Conservation (phyloP, 1,140 invertebrate genomes). For the Aplysia californica region DNA sequence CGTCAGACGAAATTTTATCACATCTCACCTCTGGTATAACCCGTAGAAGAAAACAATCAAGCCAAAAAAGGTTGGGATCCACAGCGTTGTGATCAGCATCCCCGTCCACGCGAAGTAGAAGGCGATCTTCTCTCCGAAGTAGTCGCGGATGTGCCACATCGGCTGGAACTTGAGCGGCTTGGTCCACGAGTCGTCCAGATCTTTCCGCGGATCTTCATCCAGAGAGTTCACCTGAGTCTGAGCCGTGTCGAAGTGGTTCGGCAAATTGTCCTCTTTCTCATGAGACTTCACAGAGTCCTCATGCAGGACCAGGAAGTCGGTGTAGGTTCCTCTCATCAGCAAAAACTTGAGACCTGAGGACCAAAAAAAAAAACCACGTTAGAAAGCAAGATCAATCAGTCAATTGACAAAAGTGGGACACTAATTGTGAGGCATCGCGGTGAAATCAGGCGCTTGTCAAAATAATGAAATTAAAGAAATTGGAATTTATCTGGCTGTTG, state of each 20-base stretch:
- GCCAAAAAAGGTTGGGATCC: conserved; percentile 67
- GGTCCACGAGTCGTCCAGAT: conserved; percentile 59
- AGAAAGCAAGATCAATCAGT: neutral
- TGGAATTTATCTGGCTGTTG: too few relatives aligned
- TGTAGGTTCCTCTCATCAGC: conserved; percentile 61
- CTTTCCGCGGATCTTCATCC: conserved; percentile 43
- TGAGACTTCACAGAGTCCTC: conserved; percentile 52
- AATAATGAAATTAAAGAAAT: too few relatives aligned
- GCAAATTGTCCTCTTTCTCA: conserved; percentile 28
- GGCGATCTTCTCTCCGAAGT: conserved; percentile 69
- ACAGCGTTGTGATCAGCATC: conserved; percentile 59
- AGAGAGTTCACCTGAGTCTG: neutral
- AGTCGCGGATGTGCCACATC: conserved; percentile 66
- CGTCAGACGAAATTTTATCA: too few relatives aligned
- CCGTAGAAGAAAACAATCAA: conserved; percentile 66
- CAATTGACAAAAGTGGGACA: neutral
- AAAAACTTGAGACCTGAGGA: conserved; percentile 63
- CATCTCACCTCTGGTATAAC: conserved; percentile 58
- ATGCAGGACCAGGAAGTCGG: conserved; percentile 64
- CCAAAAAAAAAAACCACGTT: neutral
- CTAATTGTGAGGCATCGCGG: too few relatives aligned
- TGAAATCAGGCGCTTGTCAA: neutral
- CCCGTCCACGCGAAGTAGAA: conserved; percentile 70
- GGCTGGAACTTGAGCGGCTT: conserved; percentile 64
- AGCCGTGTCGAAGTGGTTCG: conserved; percentile 21